Evolutionary conservation across 2,888 invertebrate species (phyloP).

Genomic region (Periphyllus acericola): DNA sequence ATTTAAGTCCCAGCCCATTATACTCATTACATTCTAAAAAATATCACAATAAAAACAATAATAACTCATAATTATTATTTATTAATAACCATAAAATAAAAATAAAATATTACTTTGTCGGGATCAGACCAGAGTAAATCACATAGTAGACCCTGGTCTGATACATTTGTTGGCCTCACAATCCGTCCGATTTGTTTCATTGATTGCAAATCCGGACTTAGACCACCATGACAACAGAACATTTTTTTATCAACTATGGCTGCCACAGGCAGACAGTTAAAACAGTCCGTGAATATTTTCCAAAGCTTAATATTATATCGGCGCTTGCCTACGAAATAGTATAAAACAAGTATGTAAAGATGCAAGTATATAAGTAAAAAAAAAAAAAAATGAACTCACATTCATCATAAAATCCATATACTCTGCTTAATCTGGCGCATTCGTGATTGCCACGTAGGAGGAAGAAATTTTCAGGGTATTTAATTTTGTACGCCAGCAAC

Average conservation of each 20-base stretch:
- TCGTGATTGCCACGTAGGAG: too few species aligned
- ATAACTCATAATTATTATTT: too few species aligned
- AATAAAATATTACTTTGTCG: slow-evolving; percentile 75
- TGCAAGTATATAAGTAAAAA: too few species aligned
- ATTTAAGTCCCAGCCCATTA: slow-evolving; percentile 99
- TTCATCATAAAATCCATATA: slow-evolving; percentile 87
- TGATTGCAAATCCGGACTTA: slow-evolving; percentile 90
- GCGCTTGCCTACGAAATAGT: slow-evolving; percentile 72
- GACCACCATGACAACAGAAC: slow-evolving; percentile 82
- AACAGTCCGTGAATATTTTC: too few species aligned
- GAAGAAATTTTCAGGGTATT: too few species aligned
- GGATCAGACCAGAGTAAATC: slow-evolving; percentile 98
- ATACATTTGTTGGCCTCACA: slow-evolving; percentile 98
- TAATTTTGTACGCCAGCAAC: slow-evolving; percentile 96
- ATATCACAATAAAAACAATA: neutral
- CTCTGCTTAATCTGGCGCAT: slow-evolving; percentile 88
- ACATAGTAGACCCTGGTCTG: slow-evolving; percentile 95
- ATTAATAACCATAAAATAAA: neutral
- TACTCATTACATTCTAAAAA: slow-evolving; percentile 76
- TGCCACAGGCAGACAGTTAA: slow-evolving; percentile 98
- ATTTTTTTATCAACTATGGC: slow-evolving; percentile 92
- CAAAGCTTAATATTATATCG: slow-evolving; percentile 98
- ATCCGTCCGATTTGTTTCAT: slow-evolving; percentile 99
- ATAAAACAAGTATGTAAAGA: neutral
- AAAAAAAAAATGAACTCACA: slow-evolving; percentile 73